A percentile compares a stretch with the other conserved stretches of the same genome.
phyloP scores from a whole-genome alignment of 1,140 invertebrate species.

The Drosophila paulistorum region DNA sequence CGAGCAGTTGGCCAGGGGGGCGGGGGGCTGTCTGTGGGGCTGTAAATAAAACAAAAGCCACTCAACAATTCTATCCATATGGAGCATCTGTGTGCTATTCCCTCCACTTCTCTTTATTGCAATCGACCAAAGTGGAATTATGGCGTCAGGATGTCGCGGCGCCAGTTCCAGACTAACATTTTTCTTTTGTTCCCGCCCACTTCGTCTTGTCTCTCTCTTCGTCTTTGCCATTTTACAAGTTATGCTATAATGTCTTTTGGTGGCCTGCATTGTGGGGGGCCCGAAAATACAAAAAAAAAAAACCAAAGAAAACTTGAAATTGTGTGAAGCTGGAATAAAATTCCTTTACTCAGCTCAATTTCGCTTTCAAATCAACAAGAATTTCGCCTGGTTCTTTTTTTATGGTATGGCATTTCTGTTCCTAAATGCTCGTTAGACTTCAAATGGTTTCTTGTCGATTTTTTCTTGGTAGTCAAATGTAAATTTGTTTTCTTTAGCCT shows the following conservation, averaged over 20 bases:
- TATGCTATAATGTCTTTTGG: conserved; percentile 55
- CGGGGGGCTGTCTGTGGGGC: conserved; percentile 41
- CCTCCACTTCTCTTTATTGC: conserved; percentile 31
- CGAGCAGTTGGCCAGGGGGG: neutral
- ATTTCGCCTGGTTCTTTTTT: neutral
- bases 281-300: neutral
- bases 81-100: conserved; percentile 29
- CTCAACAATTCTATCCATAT: conserved; percentile 59
- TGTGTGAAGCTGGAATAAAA: neutral
- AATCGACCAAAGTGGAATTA: conserved; percentile 50
- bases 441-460: neutral
- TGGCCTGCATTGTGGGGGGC: conserved; percentile 50
- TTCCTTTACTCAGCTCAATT: conserved; percentile 6
- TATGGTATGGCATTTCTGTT: neutral
- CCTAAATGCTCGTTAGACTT: neutral
- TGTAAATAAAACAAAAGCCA: conserved; percentile 51
- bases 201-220: neutral
- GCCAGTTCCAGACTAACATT: conserved; percentile 42
- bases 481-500: conserved; percentile 5
- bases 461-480: neutral
- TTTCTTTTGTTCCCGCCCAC: conserved; percentile 30
- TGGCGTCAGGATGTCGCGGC: conserved; percentile 74
- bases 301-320: neutral
- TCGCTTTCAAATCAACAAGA: neutral
- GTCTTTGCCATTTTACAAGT: conserved; percentile 34